Base-by-base conservation (phyloP, 2,888 invertebrate species). In the Rosalia funebris region DNA sequence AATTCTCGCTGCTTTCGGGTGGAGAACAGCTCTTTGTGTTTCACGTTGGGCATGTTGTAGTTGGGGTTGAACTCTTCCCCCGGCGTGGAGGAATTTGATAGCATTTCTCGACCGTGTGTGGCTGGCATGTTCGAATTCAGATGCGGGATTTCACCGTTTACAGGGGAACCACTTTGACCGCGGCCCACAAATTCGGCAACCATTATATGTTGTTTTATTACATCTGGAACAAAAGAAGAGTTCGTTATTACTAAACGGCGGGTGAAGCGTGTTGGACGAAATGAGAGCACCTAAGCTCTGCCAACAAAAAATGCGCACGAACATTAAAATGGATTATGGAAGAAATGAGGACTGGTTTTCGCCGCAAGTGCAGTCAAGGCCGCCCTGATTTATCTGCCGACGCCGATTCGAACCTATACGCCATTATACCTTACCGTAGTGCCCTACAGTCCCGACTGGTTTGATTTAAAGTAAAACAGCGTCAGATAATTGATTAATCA, bases 1-100 rank as follows among this genome's bases (percentile, higher is more conserved):
- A 98, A 97, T 81, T 97, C 96, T 10, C 98, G 86, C 78, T 96
- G 96, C 79, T 97, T 97, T 74, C 96, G 88, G 75, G 93, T 92
- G 1, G 92, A 92, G 82, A 94, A 93, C 75, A 93, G 86, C 69
- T 94, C 94, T 77, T 94, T 94, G 70, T 91, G 88, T 72, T 90
- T 88, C 62, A 83, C 80, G 1, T 80, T 76, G 36, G 76, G 74
- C 77, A 85, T 84, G 68, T 85, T 87, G 79, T 83, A 90, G 45
- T 69, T 71, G 68, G 70, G 76, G 52, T 70, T 74, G 53, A 59
- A 70, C 10, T 79, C 79, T 1, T 75, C 74, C 17, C 69, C 82
- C 65, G 78, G 83, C 72, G 76, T 81, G 75, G 74, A 79, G 73
- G 71, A 77, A 63, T 57, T 77, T 58, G 78, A 68, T 64, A 83